Base-by-base conservation (phyloP, 35 echinoderm and acorn worm species). In the Stichopus chloronotus region DNA sequence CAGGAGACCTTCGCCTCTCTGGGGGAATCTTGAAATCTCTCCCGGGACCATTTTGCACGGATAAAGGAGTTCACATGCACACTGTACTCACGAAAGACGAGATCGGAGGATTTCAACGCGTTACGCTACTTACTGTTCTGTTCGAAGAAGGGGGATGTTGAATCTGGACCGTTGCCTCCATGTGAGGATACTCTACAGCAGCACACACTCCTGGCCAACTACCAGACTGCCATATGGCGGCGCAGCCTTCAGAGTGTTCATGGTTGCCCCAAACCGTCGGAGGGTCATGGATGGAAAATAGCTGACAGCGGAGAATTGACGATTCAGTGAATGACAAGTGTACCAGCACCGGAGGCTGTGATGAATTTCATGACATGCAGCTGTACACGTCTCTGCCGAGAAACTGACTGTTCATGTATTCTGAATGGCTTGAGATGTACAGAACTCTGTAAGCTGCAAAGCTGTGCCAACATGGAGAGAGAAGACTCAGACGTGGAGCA, bases 161-260 rank as follows among this genome's bases (percentile, higher is more conserved):
- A 92, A 55, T 84, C 91, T 17, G 55, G 91, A 9, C 91, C 84
- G 79, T 59, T 92, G n/a, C 91, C 91, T 30, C 91, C 91, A 59
- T 92, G 91, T 69, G 79, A 84, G 59, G 91, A 83, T 61, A 11
- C 56, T 54, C 80, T 92, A 5, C 20, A 43, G 9, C 77, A 56
- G 55, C 53, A 57, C 59, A 56, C 55, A 10, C 6, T 81, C 1
- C 0, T 76, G 9, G 55, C 84, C 9, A 87, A 57, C 58, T 79
- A 92, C 76, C 72, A 92, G 22, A 24, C 25, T 80, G 90, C 74
- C 25, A 78, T 92, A 4, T 92, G 90, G 90, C 10, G 76, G 57
- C 24, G 90, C 2, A 80, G 90, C 25, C 56, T 92, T 6, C 17
- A 25, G 68, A 2, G 8, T 13, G 4, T 11, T 65, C 78, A 17